These are phyloP conservation scores for Sinhomidia bicolor DNA, from an alignment of 2,888 invertebrate species.

Conservation along the genomic window DNA sequence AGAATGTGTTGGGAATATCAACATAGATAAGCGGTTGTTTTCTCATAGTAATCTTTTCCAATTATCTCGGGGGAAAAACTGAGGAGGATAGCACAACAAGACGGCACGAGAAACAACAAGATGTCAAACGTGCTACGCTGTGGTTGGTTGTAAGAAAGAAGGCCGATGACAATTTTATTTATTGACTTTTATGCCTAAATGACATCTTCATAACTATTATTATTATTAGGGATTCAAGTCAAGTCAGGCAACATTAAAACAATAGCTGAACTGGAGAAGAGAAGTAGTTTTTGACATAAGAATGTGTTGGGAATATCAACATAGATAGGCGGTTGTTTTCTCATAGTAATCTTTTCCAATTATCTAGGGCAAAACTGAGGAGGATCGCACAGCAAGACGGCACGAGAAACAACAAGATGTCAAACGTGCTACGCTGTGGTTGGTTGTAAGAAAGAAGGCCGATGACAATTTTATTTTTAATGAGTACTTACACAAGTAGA, in stretches of 20 bases:
- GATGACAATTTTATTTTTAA: conserved; percentile 25
- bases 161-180: conserved; percentile 47
- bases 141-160: conserved; percentile 20
- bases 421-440: not conserved
- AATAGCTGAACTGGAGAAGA: not conserved
- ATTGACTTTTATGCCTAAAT: conserved; percentile 9
- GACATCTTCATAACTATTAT: too few relatives aligned
- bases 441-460: conserved; percentile 47
- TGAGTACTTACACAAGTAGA: conserved; percentile 25
- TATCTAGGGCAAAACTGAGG: not conserved
- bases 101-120: not conserved
- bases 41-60: not conserved
- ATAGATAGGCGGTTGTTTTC: not conserved
- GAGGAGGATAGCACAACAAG: not conserved
- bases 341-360: not conserved
- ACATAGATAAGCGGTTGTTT: not conserved
- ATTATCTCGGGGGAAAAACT: not conserved
- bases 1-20: too few relatives aligned
- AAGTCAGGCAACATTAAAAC: not conserved
- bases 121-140: not conserved
- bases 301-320: too few relatives aligned
- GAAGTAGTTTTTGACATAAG: not conserved
- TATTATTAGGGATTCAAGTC: not conserved
- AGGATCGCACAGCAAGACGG: not conserved
- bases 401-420: not conserved